Conservation (phyloP, 1,140 invertebrate genomes). For the Protaetia brevitarsis region DNA sequence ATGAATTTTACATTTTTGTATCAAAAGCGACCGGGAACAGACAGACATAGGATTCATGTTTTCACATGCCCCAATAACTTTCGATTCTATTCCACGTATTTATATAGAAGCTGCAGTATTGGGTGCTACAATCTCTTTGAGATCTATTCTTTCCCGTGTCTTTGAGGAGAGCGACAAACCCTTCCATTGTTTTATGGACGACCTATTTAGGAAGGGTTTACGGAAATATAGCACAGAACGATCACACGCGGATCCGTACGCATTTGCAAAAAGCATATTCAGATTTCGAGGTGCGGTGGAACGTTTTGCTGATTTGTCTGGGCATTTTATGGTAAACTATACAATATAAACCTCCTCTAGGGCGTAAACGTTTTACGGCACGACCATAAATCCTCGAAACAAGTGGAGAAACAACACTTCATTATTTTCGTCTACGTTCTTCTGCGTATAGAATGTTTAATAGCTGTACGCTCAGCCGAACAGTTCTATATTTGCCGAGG, state of each 20-base stretch:
- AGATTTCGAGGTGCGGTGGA: neutral
- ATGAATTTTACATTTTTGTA: no score
- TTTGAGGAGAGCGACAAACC: neutral
- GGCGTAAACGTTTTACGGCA: constrained; percentile 11
- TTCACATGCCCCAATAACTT: no score
- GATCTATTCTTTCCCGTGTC: no score
- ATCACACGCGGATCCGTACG: neutral
- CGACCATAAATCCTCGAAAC: constrained; percentile 8
- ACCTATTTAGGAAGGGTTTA: neutral
- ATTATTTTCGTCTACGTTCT: constrained; percentile 13
- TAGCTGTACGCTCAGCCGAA: neutral
- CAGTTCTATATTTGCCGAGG: neutral
- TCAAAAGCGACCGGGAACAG: no score
- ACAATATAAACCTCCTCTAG: constrained; percentile 1
- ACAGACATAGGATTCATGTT: no score
- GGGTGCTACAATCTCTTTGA: no score
- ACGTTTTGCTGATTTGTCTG: constrained; percentile 10
- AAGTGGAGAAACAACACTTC: constrained; percentile 12
- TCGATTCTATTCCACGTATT: no score
- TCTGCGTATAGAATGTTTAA: constrained; percentile 9
- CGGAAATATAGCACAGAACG: neutral
- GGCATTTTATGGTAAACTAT: constrained; percentile 7
- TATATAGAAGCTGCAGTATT: no score
- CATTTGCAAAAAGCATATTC: constrained; percentile 12
- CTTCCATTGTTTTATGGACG: neutral